Evolutionary conservation across 1,140 invertebrate genomes (phyloP), one percentile per base, ranked within the genome.

Genomic region (Euura saliciscinereae): DNA sequence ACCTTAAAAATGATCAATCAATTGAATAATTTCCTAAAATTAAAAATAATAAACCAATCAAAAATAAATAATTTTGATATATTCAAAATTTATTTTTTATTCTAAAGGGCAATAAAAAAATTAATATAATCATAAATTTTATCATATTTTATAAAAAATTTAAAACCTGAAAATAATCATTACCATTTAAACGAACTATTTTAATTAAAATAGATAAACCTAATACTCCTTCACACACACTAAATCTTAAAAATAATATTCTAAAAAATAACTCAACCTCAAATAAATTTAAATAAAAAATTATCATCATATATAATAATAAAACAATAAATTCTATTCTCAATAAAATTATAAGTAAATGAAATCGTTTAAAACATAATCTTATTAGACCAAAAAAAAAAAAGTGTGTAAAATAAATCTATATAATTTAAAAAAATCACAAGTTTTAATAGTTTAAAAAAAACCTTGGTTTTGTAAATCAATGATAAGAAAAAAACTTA

Each of bases 201-300:
- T 84, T 84, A 74, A 90, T 85, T 82, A 91, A 86, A 87, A 91
- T 84, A 45, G 85, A 87, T 76, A 91, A 80, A 0, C 89, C 89
- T 83, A 91, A 88, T 78, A 86, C 85, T 0, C 89, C 86, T 71
- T 90, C 90, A 89, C 89, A 90, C 72, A 90, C 90, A 71, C 85
- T 83, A 87, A 90, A 88, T 76, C 85, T 87, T 85, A 90, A 86
- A 89, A 89, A 90, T 84, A 90, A 83, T 82, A 90, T 88, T 79
- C 81, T 85, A 88, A 87, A 86, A 88, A 85, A 90, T 85, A 82
- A 81, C 85, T 87, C 84, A 85, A 80, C 83, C 77, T 79, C 77
- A 75, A 83, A 81, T 73, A 77, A 74, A 77, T 75, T 80, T 81
- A 88, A 85, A 86, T 80, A 85, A 75, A 88, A 73, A 84, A 88